Percentiles rank a stretch among this genome's conserved stretches.
These are phyloP conservation scores for Thereva nobilitata DNA, from an alignment of 2,888 invertebrate species.

Conservation along the genomic window DNA sequence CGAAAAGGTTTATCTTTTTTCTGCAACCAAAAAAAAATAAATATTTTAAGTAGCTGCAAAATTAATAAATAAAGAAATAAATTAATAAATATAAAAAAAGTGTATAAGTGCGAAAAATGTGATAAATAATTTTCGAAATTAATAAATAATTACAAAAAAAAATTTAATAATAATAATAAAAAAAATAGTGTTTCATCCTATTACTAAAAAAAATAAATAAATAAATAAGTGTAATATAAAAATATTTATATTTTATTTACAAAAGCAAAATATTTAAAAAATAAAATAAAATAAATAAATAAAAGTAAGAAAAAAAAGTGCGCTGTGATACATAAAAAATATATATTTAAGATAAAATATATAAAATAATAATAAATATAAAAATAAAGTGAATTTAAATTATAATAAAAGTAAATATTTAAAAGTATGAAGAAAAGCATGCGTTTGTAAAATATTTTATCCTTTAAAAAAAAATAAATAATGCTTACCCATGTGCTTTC, in stretches of 20 bases:
- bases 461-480: not conserved
- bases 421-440: too few relatives aligned
- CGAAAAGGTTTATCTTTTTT: constrained; percentile 5
- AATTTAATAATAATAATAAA: not conserved
- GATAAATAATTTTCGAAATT: constrained; percentile 5
- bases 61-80: not conserved
- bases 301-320: constrained; percentile 11
- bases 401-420: too few relatives aligned
- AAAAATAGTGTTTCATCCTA: not conserved
- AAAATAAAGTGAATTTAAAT: too few relatives aligned
- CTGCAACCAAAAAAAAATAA: not conserved
- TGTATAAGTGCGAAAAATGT: constrained; percentile 14
- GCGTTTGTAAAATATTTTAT: too few relatives aligned
- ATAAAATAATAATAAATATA: constrained; percentile 8
- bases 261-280: constrained; percentile 1
- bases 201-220: not conserved
- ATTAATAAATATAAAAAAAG: not conserved
- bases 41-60: not conserved
- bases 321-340: constrained; percentile 25
- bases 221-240: not conserved
- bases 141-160: constrained; percentile 6
- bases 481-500: not conserved
- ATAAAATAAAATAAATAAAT: not conserved
- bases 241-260: constrained; percentile 10
- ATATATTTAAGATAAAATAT: not conserved